phyloP scores from a whole-genome alignment of 1,140 invertebrate species.

The Heliconius himera region DNA sequence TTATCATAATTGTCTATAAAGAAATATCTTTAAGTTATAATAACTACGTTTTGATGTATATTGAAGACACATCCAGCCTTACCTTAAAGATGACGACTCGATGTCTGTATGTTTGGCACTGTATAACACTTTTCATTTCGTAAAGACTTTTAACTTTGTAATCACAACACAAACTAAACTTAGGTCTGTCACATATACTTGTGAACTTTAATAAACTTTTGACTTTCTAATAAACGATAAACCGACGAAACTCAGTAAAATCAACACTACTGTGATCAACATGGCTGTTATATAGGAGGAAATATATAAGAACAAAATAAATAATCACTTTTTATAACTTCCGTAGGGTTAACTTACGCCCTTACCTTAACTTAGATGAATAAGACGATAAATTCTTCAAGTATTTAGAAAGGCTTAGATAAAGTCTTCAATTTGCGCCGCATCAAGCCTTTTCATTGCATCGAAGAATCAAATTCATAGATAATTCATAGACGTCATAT shows the following conservation, averaged over 20 bases:
- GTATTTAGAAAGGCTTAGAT: slow-evolving; percentile 60
- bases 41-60: slow-evolving; percentile 74
- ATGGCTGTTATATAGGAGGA: slow-evolving; percentile 80
- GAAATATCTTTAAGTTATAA: slow-evolving; percentile 41
- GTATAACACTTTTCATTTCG: slow-evolving; percentile 79
- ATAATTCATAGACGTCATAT: slow-evolving; percentile 31
- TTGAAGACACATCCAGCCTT: slow-evolving; percentile 80
- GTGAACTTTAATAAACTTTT: slow-evolving; percentile 65
- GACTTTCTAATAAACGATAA: slow-evolving; percentile 73
- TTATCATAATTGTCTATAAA: slow-evolving; percentile 10
- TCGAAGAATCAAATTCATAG: slow-evolving; percentile 51
- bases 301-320: slow-evolving; percentile 78
- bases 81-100: slow-evolving; percentile 76
- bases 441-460: slow-evolving; percentile 61
- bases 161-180: slow-evolving; percentile 80
- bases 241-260: slow-evolving; percentile 80
- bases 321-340: slow-evolving; percentile 79
- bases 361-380: slow-evolving; percentile 79
- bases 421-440: slow-evolving; percentile 73
- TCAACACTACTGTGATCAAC: slow-evolving; percentile 79
- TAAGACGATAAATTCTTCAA: slow-evolving; percentile 77
- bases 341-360: slow-evolving; percentile 77
- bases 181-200: slow-evolving; percentile 79
- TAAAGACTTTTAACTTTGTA: slow-evolving; percentile 76
- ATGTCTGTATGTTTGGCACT: slow-evolving; percentile 77